Conservation (phyloP, 2,113 vertebrate species). For the Serinus canaria region DNA sequence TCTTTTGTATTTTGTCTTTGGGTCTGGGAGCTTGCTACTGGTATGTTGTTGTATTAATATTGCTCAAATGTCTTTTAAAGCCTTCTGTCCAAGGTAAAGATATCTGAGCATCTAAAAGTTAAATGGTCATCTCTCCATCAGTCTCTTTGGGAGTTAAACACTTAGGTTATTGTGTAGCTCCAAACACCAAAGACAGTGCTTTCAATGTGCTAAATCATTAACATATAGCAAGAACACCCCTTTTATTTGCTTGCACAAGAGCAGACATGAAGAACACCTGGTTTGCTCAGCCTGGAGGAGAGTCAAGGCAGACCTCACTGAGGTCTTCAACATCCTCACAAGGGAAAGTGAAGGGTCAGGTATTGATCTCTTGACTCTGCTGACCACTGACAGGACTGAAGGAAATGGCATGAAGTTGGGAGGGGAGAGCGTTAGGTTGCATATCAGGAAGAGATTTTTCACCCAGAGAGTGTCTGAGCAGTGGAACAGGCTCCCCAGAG, state of each 20-base stretch:
- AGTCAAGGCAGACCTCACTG: neutral
- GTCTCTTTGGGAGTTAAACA: neutral
- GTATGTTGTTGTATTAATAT: neutral
- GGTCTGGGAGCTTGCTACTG: neutral
- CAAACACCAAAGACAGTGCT: neutral
- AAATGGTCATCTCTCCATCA: neutral
- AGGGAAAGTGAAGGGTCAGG: neutral
- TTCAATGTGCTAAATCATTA: no score
- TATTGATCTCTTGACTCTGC: neutral
- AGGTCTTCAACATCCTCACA: neutral
- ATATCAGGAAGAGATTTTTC: neutral
- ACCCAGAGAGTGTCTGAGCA: neutral
- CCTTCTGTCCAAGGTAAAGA: neutral
- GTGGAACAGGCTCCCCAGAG: neutral
- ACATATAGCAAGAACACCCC: neutral
- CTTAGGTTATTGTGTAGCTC: neutral
- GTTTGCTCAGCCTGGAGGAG: neutral
- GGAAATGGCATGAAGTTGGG: neutral
- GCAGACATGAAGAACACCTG: neutral
- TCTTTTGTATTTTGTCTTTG: neutral
- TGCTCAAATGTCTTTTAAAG: neutral
- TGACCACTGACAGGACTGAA: neutral
- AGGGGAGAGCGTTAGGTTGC: neutral
- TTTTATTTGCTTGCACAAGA: neutral
- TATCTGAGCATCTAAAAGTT: neutral